Conservation (phyloP, 2,888 invertebrate genomes). For the Salpingus planirostris region DNA sequence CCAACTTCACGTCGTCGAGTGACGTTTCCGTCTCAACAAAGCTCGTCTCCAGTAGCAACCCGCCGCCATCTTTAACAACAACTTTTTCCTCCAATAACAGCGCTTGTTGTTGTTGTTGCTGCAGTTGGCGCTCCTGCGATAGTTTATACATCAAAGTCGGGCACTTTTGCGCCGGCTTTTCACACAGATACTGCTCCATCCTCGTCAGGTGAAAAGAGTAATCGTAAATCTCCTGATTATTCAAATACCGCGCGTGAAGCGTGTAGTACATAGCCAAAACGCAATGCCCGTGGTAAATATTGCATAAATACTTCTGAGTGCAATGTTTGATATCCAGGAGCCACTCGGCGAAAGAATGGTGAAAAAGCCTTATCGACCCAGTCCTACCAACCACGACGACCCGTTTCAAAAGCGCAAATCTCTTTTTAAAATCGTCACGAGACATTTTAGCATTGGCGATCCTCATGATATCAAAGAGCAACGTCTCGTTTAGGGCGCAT, state of each 20-base stretch:
- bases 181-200: constrained; percentile 53
- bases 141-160: constrained; percentile 38
- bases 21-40: constrained; percentile 33
- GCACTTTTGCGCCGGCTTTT: constrained; percentile 36
- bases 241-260: constrained; percentile 57
- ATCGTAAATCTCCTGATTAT: constrained; percentile 65
- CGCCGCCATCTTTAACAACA: no score
- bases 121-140: constrained; percentile 26
- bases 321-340: constrained; percentile 95
- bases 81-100: constrained; percentile 1
- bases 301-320: constrained; percentile 87
- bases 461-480: constrained; percentile 73
- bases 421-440: constrained; percentile 69
- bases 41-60: constrained; percentile 33
- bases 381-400: constrained; percentile 50
- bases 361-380: constrained; percentile 68
- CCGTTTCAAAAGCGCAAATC: constrained; percentile 63
- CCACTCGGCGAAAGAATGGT: constrained; percentile 94
- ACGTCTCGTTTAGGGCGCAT: constrained; percentile 71
- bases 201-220: constrained; percentile 62
- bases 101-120: constrained; percentile 1
- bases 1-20: constrained; percentile 23
- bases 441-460: constrained; percentile 65
- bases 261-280: constrained; percentile 79
- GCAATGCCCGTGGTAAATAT: constrained; percentile 78